Percentiles rank a stretch among this genome's conserved stretches.
Evolutionary conservation across 2,113 vertebrate species (phyloP).

Genomic region (Dasypus novemcinctus): DNA sequence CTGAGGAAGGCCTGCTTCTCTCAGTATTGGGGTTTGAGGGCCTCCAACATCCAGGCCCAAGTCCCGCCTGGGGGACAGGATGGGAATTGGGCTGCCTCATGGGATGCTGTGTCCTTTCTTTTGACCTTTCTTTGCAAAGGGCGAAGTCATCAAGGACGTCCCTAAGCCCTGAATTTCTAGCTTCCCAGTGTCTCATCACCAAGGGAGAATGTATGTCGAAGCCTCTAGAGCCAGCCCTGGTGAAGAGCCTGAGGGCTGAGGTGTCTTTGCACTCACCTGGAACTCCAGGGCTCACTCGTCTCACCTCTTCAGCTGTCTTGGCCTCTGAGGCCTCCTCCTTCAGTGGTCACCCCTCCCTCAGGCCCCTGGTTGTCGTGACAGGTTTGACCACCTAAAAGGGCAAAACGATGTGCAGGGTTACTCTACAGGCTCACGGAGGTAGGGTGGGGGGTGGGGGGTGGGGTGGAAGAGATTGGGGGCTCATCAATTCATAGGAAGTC

Average conservation of each 20-base stretch:
- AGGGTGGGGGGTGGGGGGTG: no score
- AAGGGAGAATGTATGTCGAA: neutral
- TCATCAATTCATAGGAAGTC: neutral
- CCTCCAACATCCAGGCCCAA: neutral
- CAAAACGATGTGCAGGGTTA: slow-evolving; percentile 51
- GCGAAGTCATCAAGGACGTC: neutral
- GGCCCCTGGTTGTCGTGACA: neutral
- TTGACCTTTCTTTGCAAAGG: neutral
- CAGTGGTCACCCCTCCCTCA: neutral
- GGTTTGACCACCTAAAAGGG: slow-evolving; percentile 42
- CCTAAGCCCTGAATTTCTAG: neutral
- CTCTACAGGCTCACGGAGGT: neutral
- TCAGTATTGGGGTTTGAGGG: neutral
- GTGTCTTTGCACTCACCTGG: slow-evolving; percentile 64
- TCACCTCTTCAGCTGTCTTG: neutral
- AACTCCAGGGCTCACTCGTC: neutral
- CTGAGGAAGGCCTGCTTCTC: neutral
- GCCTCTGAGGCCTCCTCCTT: neutral
- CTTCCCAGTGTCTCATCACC: neutral
- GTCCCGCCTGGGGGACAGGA: neutral
- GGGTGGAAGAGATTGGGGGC: neutral
- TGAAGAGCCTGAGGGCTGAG: neutral
- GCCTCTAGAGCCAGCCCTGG: neutral
- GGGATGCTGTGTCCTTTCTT: neutral
- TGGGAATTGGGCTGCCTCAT: neutral